Percentiles rank a stretch among this genome's conserved stretches.
These are phyloP conservation scores for Yponomeuta cagnagella DNA, from an alignment of 2,888 invertebrate genomes.

Conservation along the genomic window DNA sequence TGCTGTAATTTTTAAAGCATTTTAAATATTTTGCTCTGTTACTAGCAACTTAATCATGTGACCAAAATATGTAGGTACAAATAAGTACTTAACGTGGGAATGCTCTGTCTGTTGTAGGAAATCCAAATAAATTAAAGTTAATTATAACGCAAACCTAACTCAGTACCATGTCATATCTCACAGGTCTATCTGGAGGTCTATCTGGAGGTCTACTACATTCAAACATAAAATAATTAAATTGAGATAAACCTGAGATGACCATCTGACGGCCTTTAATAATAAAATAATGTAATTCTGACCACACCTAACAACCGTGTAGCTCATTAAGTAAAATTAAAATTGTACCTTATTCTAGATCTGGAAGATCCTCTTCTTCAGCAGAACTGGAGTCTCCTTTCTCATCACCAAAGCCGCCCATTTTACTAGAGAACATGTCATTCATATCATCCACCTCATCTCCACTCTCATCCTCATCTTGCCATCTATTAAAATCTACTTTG, in stretches of 20 bases:
- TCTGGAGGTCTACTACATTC: too few species aligned
- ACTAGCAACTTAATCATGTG: too few species aligned
- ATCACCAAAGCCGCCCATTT: slow-evolving; percentile 47
- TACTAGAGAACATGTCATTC: slow-evolving; percentile 55
- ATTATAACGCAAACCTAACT: too few species aligned
- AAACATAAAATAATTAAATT: neutral
- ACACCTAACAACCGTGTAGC: neutral
- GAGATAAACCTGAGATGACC: neutral
- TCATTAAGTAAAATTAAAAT: neutral
- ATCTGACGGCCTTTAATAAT: neutral
- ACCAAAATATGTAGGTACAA: too few species aligned
- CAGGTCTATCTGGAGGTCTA: too few species aligned
- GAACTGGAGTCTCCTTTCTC: slow-evolving; percentile 78
- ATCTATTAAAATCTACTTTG: slow-evolving; percentile 97
- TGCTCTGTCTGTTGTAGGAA: too few species aligned
- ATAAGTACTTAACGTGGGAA: too few species aligned
- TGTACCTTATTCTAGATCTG: slow-evolving; percentile 76
- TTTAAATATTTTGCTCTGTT: too few species aligned
- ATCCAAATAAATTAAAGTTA: too few species aligned
- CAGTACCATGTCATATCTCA: too few species aligned
- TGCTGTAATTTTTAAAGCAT: too few species aligned
- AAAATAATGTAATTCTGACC: neutral
- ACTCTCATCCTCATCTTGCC: slow-evolving; percentile 97
- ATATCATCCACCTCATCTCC: slow-evolving; percentile 79
- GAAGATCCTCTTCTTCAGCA: slow-evolving; percentile 83